phyloP scores from a whole-genome alignment of 2,888 invertebrate genomes.

The Lasiommata megera region DNA sequence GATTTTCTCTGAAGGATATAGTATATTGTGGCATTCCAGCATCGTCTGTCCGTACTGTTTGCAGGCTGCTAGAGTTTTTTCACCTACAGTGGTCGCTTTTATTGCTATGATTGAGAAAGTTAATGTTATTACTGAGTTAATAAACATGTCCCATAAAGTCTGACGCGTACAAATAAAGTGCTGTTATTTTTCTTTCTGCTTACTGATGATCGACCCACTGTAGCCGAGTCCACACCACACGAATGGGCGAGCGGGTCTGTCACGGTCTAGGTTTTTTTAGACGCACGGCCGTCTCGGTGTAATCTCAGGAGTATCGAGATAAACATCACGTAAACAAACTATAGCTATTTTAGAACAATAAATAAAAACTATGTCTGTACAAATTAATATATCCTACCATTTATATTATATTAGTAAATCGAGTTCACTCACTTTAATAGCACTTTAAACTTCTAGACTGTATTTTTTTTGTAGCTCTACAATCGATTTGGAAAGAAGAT shows the following conservation, averaged over 20 bases:
- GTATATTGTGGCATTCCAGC: conserved; percentile 71
- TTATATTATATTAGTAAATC: no score
- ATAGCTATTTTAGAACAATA: no score
- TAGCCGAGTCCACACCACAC: conserved; percentile 9
- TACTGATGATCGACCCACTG: conserved; percentile 22
- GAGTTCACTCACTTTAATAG: no score
- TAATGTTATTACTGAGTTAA: conserved; percentile 14
- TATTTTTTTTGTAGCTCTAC: no score
- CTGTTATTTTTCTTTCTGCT: conserved; percentile 20
- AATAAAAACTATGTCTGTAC: no score
- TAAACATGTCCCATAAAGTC: conserved; percentile 33
- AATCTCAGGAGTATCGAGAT: no score
- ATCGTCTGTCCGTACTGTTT: conserved; percentile 57
- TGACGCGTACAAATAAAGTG: conserved; percentile 10
- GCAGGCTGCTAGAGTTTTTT: conserved; percentile 63
- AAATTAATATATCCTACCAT: no score
- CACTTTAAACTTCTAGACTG: no score
- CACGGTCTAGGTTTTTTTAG: no score
- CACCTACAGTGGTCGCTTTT: conserved; percentile 44
- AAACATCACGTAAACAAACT: no score
- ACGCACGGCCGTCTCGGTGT: no score
- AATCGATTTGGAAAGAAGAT: no score
- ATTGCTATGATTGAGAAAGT: conserved; percentile 26
- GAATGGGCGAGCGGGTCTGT: not conserved
- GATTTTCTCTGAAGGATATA: conserved; percentile 51